Base-by-base conservation (phyloP, 2,113 vertebrate genomes). In the Heteronetta atricapilla region DNA sequence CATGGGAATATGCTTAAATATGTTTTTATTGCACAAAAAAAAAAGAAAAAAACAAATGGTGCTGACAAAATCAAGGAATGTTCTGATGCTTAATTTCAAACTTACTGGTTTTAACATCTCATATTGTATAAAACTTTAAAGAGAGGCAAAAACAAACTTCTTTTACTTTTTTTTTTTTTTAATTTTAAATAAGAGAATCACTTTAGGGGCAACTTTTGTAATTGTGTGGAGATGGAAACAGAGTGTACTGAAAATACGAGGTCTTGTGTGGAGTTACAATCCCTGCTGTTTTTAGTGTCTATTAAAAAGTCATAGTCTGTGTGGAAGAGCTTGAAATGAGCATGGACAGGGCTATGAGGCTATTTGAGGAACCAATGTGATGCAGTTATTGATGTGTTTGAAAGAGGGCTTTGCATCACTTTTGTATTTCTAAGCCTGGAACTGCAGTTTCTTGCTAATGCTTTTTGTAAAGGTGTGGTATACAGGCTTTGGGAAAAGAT, bases 1-100 rank as follows among this genome's bases (percentile, higher is more conserved):
- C 79, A 63, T 83, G 91, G 85, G 91, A 90, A 94, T 88, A 80
- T 10, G 20, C 18, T 63, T 18, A 48, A n/a, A 66, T 76, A 58
- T 58, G 60, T 48, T 94, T 82, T 91, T 20, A 42, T 74, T 79
- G 14, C 8, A 2, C 23, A 58, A 74, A 70, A 26, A 46, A 33
- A 59, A 38, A 87, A 53, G 46, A 79, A 84, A 85, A 85, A 93
- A 86, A 42, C 0, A 0, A 83, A 64, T 33, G 26, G 64, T 22
- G 48, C 89, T 93, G 89, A 91, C 82, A 94, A 86, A 85, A 88
- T 94, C 63, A 93, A 77, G 70, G 74, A 89, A 82, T 23, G 40
- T 80, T 88, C 91, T 84, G 68, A 63, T 91, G 78, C 33, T 90
- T 92, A 42, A 86, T 64, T 90, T 92, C 77, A 86, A 72, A 67